These are phyloP conservation scores for Bactericera cockerelli DNA, from an alignment of 1,140 invertebrate genomes.

Conservation along the genomic window DNA sequence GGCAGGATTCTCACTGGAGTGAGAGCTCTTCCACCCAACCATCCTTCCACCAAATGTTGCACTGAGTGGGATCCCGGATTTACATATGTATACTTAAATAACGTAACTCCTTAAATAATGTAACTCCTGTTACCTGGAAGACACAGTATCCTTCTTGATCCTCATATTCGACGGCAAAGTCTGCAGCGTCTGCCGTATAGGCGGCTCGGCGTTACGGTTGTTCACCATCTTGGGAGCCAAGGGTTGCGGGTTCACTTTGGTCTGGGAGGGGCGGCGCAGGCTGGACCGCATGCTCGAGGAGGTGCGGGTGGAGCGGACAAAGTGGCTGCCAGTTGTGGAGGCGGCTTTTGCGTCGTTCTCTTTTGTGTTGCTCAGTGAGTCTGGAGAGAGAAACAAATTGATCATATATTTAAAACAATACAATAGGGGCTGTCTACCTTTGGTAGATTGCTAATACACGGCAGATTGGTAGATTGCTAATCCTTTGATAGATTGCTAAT, in stretches of 20 bases:
- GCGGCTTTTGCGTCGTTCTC: not conserved
- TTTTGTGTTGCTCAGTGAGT: not conserved
- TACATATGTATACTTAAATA: no score
- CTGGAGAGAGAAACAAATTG: no score
- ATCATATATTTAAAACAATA: no score
- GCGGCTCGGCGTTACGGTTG: not conserved
- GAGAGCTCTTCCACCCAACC: no score
- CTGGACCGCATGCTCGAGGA: not conserved
- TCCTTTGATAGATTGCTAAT: no score
- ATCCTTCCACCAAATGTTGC: no score
- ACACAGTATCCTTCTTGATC: not conserved
- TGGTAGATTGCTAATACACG: no score
- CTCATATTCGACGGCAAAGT: not conserved
- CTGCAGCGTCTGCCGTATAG: not conserved
- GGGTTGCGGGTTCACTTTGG: not conserved
- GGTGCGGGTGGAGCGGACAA: not conserved
- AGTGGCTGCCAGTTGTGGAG: not conserved
- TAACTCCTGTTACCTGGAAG: conserved; percentile 1
- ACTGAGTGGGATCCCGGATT: no score
- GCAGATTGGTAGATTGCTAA: no score
- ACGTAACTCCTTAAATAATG: no score
- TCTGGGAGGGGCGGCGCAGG: not conserved
- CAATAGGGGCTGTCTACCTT: no score
- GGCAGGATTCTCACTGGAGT: no score
- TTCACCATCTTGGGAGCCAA: not conserved